These are phyloP conservation scores for Cydia amplana DNA, from an alignment of 1,140 invertebrate genomes.

Conservation along the genomic window DNA sequence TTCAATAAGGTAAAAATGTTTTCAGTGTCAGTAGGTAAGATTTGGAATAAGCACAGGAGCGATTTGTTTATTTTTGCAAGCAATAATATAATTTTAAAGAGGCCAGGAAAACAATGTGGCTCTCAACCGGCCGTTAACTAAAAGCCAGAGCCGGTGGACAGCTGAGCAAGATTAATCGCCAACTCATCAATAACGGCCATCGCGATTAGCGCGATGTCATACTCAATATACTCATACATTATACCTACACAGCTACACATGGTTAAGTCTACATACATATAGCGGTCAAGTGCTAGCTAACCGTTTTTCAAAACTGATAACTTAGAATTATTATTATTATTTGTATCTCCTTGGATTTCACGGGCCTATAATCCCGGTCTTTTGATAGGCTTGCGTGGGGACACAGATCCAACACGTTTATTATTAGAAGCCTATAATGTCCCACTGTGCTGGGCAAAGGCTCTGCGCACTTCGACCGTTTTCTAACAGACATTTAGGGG, in stretches of 20 bases:
- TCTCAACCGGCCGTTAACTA: constrained; percentile 14
- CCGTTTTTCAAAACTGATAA: neutral
- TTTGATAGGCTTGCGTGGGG: no score
- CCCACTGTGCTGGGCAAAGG: no score
- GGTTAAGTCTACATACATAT: neutral
- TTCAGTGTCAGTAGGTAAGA: no score
- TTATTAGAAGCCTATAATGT: no score
- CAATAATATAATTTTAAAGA: neutral
- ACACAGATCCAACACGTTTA: no score
- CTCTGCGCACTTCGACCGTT: no score
- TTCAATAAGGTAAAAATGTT: no score
- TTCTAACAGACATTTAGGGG: no score
- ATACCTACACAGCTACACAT: neutral
- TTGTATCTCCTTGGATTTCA: no score
- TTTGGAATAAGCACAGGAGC: no score
- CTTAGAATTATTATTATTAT: no score
- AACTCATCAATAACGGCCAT: constrained; percentile 12
- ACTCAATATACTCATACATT: neutral
- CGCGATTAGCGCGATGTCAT: constrained; percentile 12
- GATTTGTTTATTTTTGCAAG: neutral
- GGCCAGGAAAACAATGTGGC: neutral
- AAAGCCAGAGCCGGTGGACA: neutral
- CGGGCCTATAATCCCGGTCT: no score
- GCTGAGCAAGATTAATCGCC: constrained; percentile 11
- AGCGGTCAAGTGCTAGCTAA: neutral